phyloP scores from a whole-genome alignment of 2,888 invertebrate species.

The Ophioninae sp. region DNA sequence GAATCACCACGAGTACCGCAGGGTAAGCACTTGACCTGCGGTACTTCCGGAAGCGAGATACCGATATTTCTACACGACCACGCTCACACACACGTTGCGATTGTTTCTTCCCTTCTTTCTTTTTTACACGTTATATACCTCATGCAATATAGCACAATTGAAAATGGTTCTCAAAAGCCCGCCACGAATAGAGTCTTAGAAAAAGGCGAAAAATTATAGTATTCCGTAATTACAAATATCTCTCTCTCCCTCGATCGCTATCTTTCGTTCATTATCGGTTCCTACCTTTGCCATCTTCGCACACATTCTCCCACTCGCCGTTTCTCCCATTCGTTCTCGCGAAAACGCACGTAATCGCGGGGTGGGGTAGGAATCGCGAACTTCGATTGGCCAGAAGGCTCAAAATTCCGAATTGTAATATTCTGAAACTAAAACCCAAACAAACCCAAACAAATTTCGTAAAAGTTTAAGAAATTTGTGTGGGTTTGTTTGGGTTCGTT shows the following conservation, averaged over 20 bases:
- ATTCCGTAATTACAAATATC: conserved; percentile 40
- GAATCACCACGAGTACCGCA: conserved; percentile 1
- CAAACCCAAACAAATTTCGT: too few species aligned
- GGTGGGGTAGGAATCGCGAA: too few species aligned
- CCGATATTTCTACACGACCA: background rate
- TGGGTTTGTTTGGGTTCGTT: too few species aligned
- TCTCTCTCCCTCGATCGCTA: conserved; percentile 22
- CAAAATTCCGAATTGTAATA: too few species aligned
- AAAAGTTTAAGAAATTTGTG: too few species aligned
- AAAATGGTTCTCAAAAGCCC: conserved; percentile 74
- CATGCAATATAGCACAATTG: conserved; percentile 67
- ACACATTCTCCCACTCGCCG: background rate
- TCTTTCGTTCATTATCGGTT: conserved; percentile 5
- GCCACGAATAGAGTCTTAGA: conserved; percentile 74
- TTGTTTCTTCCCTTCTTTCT: background rate
- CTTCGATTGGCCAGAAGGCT: too few species aligned
- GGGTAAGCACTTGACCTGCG: too few species aligned
- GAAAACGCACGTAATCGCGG: background rate
- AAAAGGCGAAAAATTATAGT: conserved; percentile 75
- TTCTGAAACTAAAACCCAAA: too few species aligned
- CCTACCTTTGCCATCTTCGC: background rate
- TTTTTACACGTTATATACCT: conserved; percentile 31
- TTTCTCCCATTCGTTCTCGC: background rate
- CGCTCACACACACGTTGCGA: background rate
- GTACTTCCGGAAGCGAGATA: conserved; percentile 1